Evolutionary conservation across 2,113 vertebrate species (phyloP), one percentile per base, ranked within the genome.

Genomic region (Pelecanus crispus): DNA sequence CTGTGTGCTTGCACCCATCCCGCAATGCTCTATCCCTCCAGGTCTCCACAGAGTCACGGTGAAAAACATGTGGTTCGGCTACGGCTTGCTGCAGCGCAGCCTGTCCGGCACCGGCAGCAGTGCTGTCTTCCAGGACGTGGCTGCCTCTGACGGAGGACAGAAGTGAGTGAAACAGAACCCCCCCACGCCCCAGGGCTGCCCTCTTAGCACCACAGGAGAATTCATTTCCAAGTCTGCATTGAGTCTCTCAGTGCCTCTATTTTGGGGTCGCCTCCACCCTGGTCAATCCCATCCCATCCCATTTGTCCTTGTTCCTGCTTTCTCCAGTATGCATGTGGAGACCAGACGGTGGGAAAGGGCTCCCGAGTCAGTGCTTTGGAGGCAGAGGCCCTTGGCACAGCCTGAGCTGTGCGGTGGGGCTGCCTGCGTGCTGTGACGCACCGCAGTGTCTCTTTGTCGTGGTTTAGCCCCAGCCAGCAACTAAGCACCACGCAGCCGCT

Each of bases 41-140:
- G 99, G 98, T 56, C 98, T 99, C 63, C 96, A 14, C 32, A 97
- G 97, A 49, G 97, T 99, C 90, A 98, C 88, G 1, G 32, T 99
- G 89, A 97, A 98, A 82, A 98, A 98, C 81, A 97, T 98, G 34
- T 99, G 99, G 99, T 99, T 99, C 11, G 97, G 98, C 62, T 99
- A 98, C 1, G 63, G 98, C 25, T 97, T 98, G 53, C 97, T 99
- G 88, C 98, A 96, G 67, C 97, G 95, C 18, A 90, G 98, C 67
- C 98, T 98, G 55, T 95, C 90, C 6, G 8, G 87, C 3, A 22
- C 88, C 11, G 61, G 95, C 53, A 89, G 97, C 95, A 74, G 34
- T 0, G 20, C 70, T 0, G 32, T 89, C 88, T 90, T 91, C 65
- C 94, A 96, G 95, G 97, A 94, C 10, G 34, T 50, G 25, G 95